Conservation (phyloP, 2,888 invertebrate genomes). For the Conchocele bisecta region DNA sequence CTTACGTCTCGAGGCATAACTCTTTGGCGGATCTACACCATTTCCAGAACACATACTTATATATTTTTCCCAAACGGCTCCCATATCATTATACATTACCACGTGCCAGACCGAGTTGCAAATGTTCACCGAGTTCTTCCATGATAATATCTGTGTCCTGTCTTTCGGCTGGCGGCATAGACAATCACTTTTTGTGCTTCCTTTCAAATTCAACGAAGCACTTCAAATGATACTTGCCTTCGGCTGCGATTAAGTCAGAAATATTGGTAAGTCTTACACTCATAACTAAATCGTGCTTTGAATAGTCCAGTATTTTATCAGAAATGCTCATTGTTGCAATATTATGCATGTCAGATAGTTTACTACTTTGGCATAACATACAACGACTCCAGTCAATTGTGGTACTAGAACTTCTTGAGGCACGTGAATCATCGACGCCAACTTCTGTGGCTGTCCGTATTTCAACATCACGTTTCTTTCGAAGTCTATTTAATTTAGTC, state of each 20-base stretch:
- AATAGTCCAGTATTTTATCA: neutral
- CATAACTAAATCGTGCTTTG: neutral
- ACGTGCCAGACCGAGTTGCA: conserved; percentile 15
- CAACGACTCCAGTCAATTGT: conserved; percentile 3
- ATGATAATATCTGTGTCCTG: conserved; percentile 2
- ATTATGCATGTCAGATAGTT: neutral
- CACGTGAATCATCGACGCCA: no score
- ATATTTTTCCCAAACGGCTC: conserved; percentile 6
- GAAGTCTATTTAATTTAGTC: neutral
- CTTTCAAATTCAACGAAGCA: conserved; percentile 4
- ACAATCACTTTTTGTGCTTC: no score
- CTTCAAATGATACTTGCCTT: conserved; percentile 13
- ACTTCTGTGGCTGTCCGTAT: no score
- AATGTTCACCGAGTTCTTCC: neutral
- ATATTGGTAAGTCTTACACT: conserved; percentile 12
- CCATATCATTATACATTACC: conserved; percentile 27
- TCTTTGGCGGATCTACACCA: neutral
- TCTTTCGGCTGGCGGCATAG: neutral
- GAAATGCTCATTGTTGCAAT: neutral
- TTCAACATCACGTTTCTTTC: neutral
- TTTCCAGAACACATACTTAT: neutral
- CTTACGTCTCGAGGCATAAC: conserved; percentile 2
- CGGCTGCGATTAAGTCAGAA: conserved; percentile 5
- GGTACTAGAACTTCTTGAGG: no score
- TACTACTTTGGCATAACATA: conserved; percentile 16